Evolutionary conservation across 2,797 vertebrate species (phyloP).

Genomic region (Anguilla pacifica): DNA sequence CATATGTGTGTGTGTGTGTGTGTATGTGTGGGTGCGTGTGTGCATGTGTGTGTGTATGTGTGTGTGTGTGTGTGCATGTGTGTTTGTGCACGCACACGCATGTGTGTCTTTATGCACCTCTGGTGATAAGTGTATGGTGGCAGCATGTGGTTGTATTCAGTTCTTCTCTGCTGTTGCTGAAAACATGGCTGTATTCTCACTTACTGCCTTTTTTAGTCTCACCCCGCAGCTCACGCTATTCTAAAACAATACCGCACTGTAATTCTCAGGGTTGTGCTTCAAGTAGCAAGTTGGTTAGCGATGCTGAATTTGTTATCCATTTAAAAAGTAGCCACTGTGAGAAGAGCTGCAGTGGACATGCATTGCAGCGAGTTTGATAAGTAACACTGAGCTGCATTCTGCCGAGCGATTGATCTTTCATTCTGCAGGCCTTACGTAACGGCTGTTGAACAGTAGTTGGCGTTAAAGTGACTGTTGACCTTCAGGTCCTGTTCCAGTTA

Average conservation of each 20-base stretch:
- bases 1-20: too few species aligned
- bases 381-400: neutral
- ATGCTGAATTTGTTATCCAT: neutral
- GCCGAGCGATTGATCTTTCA: neutral
- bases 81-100: neutral
- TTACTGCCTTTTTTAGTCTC: constrained; percentile 22
- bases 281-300: neutral
- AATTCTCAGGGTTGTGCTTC: constrained; percentile 38
- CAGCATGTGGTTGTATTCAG: neutral
- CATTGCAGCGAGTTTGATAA: neutral
- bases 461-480: neutral
- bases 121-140: neutral
- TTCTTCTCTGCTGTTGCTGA: constrained; percentile 13
- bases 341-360: neutral
- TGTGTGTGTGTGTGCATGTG: too few species aligned
- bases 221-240: constrained; percentile 14
- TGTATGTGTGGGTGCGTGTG: neutral
- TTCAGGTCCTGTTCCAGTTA: neutral
- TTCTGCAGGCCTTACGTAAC: neutral
- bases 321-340: constrained; percentile 6
- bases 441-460: neutral
- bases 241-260: constrained; percentile 42
- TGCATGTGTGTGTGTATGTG: too few species aligned
- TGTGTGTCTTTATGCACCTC: neutral
- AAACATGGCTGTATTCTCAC: constrained; percentile 31